Conservation (phyloP, 2,113 vertebrate species). For the Ginglymostoma cirratum region DNA sequence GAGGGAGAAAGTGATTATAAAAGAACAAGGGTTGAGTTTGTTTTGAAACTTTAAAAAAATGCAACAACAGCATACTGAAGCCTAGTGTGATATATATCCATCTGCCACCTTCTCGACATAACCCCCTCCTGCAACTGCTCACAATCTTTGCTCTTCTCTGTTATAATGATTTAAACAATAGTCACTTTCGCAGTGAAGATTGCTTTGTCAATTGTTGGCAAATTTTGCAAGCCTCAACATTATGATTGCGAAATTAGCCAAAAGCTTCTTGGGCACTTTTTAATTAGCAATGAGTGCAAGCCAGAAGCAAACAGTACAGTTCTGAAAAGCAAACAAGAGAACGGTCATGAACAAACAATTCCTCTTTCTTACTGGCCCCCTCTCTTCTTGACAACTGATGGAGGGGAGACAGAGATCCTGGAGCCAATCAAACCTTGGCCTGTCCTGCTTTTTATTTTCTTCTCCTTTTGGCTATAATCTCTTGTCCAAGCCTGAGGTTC, state of each 20-base stretch:
- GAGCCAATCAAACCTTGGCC: conserved; percentile 34
- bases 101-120: not conserved
- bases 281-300: conserved; percentile 26
- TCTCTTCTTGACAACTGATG: conserved; percentile 35
- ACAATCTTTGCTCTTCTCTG: not conserved
- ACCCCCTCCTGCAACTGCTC: not conserved
- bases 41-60: not conserved
- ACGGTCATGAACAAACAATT: conserved; percentile 25
- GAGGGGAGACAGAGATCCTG: conserved; percentile 5
- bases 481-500: conserved; percentile 21
- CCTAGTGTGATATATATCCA: not conserved
- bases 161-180: not conserved
- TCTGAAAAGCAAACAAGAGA: conserved; percentile 31
- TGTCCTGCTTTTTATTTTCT: conserved; percentile 2
- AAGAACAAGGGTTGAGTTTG: not conserved
- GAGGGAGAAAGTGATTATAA: not conserved
- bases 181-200: conserved; percentile 12
- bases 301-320: conserved; percentile 31
- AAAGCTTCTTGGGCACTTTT: conserved; percentile 24
- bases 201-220: conserved; percentile 26
- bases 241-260: conserved; percentile 36
- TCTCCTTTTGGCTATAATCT: conserved; percentile 32
- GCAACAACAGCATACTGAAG: not conserved
- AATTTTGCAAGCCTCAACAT: conserved; percentile 34
- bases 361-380: conserved; percentile 30